Evolutionary conservation across 2,797 vertebrate species (phyloP).

Genomic region (Ciconia nigra): DNA sequence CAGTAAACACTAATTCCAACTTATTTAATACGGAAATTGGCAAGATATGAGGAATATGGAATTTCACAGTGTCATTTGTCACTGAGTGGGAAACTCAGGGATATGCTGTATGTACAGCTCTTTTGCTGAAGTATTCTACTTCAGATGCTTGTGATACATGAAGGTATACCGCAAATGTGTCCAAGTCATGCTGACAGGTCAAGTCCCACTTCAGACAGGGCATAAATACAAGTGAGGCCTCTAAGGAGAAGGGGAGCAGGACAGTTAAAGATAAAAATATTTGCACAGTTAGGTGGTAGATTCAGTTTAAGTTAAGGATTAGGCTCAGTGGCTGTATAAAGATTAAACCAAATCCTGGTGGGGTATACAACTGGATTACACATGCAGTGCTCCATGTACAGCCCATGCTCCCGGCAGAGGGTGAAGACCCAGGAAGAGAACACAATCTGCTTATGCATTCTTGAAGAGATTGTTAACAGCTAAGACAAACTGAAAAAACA

Average conservation of each 20-base stretch:
- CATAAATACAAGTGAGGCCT: background rate
- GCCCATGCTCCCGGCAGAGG: background rate
- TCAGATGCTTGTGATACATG: background rate
- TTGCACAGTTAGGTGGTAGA: background rate
- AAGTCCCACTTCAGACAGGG: background rate
- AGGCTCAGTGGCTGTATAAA: background rate
- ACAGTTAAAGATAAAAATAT: background rate
- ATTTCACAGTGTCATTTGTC: background rate
- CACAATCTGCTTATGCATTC: background rate
- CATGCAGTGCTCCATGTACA: background rate
- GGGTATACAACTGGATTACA: background rate
- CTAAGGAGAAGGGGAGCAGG: background rate
- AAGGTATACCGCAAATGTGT: background rate
- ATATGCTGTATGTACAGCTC: background rate
- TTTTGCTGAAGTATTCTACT: background rate
- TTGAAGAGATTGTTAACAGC: background rate
- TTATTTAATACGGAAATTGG: background rate
- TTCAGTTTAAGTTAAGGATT: background rate
- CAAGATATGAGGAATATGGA: background rate
- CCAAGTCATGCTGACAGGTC: background rate
- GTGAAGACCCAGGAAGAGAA: background rate
- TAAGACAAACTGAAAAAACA: background rate
- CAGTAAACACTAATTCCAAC: background rate
- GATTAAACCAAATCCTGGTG: background rate
- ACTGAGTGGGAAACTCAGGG: background rate